Conservation (phyloP, 2,888 invertebrate genomes). For the Exephanes ischioxanthus region DNA sequence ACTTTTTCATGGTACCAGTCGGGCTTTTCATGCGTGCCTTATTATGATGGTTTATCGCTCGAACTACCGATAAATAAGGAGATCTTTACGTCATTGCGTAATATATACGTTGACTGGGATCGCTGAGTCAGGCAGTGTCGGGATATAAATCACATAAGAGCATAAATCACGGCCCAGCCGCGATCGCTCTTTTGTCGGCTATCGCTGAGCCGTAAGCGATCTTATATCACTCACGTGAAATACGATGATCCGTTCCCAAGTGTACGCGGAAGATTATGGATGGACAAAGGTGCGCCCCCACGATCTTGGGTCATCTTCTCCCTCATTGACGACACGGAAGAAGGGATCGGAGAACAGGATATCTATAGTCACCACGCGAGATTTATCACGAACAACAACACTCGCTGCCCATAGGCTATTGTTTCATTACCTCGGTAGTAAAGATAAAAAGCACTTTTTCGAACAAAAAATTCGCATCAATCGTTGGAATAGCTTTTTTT, state of each 20-base stretch:
- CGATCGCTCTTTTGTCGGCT: conserved; percentile 24
- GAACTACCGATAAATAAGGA: background rate
- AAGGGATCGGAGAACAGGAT: background rate
- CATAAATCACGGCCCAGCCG: conserved; percentile 31
- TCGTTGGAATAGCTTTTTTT: too few species aligned
- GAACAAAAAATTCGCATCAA: too few species aligned
- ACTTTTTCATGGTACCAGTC: background rate
- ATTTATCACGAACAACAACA: background rate
- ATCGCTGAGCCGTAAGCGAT: conserved; percentile 19
- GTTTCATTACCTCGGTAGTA: background rate
- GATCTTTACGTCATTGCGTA: conserved; percentile 10
- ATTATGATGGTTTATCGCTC: background rate
- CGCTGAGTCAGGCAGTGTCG: background rate
- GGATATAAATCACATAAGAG: conserved; percentile 23
- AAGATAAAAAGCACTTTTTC: background rate
- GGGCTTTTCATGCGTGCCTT: background rate
- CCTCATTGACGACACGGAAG: background rate
- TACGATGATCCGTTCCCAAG: conserved; percentile 26
- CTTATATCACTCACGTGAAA: conserved; percentile 37
- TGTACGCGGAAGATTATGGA: conserved; percentile 33
- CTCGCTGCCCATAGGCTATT: background rate
- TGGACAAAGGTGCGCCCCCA: conserved; percentile 23
- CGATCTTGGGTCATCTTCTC: conserved; percentile 22
- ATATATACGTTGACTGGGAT: conserved; percentile 8
- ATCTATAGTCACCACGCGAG: background rate